Conservation (phyloP, 1,140 invertebrate genomes). For the Calosoma granatense region DNA sequence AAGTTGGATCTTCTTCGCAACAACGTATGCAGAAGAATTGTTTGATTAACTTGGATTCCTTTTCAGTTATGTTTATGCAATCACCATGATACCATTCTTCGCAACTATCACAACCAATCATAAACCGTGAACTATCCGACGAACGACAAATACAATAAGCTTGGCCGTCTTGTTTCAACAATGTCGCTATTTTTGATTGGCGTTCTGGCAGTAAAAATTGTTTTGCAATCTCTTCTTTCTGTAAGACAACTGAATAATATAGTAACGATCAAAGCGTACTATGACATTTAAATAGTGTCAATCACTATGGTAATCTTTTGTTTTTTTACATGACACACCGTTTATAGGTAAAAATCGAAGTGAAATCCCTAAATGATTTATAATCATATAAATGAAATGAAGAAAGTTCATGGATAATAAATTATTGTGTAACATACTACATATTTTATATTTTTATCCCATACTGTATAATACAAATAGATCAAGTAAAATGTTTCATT, state of each 20-base stretch:
- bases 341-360: too few species aligned
- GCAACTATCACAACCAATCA: slow-evolving; percentile 96
- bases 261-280: background rate
- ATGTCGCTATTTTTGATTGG: slow-evolving; percentile 82
- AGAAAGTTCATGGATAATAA: too few species aligned
- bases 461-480: too few species aligned
- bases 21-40: slow-evolving; percentile 88
- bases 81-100: slow-evolving; percentile 99
- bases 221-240: slow-evolving; percentile 84
- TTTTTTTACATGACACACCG: too few species aligned
- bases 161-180: slow-evolving; percentile 79
- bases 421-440: too few species aligned
- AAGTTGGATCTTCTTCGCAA: slow-evolving; percentile 66
- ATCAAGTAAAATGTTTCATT: too few species aligned
- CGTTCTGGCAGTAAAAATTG: slow-evolving; percentile 82
- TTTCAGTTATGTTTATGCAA: slow-evolving; percentile 90
- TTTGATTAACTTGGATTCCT: slow-evolving; percentile 86
- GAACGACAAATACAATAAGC: slow-evolving; percentile 92
- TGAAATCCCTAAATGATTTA: too few species aligned
- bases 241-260: slow-evolving; percentile 17
- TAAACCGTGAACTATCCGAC: slow-evolving; percentile 86
- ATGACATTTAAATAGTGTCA: background rate
- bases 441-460: too few species aligned
- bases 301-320: too few species aligned
- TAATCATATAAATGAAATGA: too few species aligned